A percentile compares a stretch with the other conserved stretches of the same genome.
Evolutionary conservation across 2,888 invertebrate genomes (phyloP).

Genomic region (Hedychridium roseum): DNA sequence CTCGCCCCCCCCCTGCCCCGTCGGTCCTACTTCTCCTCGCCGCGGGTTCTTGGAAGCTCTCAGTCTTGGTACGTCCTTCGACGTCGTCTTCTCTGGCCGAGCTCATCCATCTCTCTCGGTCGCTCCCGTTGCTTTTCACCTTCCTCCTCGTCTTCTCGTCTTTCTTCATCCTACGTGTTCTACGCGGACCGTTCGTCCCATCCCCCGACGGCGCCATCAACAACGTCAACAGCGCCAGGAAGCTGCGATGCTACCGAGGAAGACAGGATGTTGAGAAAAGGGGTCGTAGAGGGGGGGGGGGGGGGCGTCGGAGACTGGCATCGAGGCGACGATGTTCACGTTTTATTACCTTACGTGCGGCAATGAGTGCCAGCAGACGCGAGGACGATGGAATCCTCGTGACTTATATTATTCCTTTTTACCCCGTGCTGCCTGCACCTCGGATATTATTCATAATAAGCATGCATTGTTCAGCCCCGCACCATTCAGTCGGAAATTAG

Average conservation of each 20-base stretch:
- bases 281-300: background rate
- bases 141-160: slow-evolving; percentile 31
- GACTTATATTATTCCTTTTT: slow-evolving; percentile 40
- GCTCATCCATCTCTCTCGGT: slow-evolving; percentile 15
- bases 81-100: slow-evolving; percentile 14
- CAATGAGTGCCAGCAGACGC: slow-evolving; percentile 35
- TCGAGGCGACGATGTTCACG: slow-evolving; percentile 18
- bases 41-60: too few species aligned
- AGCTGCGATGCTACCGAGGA: slow-evolving; percentile 1
- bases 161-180: too few species aligned
- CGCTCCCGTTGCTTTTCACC: slow-evolving; percentile 18
- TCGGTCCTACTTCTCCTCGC: too few species aligned
- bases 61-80: too few species aligned
- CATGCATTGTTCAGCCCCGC: too few species aligned
- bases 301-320: background rate
- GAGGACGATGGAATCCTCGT: too few species aligned
- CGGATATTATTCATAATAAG: too few species aligned
- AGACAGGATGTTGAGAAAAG: background rate
- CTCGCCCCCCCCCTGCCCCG: slow-evolving; percentile 6
- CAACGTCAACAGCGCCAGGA: slow-evolving; percentile 12
- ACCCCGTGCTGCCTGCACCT: background rate
- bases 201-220: slow-evolving; percentile 1
- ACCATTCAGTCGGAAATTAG: too few species aligned
- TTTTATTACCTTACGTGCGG: slow-evolving; percentile 54
- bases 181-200: too few species aligned